Evolutionary conservation across 2,113 vertebrate genomes (phyloP), one percentile per base, ranked within the genome.

Genomic region (Lanius ludovicianus): DNA sequence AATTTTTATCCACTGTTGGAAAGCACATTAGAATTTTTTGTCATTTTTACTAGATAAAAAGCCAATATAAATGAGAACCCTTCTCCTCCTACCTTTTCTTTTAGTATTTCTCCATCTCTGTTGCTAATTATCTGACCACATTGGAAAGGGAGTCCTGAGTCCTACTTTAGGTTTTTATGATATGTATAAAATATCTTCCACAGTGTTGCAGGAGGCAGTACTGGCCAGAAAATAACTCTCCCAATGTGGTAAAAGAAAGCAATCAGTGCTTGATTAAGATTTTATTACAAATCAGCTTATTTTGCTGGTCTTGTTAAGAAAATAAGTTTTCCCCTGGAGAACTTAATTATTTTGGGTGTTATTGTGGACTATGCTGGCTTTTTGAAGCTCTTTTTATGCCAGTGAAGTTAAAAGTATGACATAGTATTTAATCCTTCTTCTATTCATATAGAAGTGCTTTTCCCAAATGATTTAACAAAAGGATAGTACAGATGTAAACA

Each of bases 51-150:
- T 14, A 77, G 9, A 49, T 17, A 56, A 69, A 74, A 86, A 42
- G 1, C 3, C 24, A 47, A n/a, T 49, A 57, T 27, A 67, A 94
- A 63, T 56, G 3, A 70, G 9, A 74, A 65, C 15, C 5, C 3
- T 30, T 13, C 3, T 22, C 7, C 6, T 1, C 1, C 0, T 2
- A 11, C 1, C 4, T 9, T 33, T 55, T 37, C 6, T 27, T 44
- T 56, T 31, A 56, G 2, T 7, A 39, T 63, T 64, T 84, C 18
- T 60, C 27, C 15, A 30, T 65, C 12, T 42, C 53, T n/a, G 12
- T 44, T 69, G 22, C 27, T 65, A 24, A 47, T 52, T 83, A 23
- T 44, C 19, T 50, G 20, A 44, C 8, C 16, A 17, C 9, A 55
- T 21, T 31, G 21, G 30, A 80, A 69, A 39, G 3, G 7, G 6